These are phyloP conservation scores for Cataglyphis albicans DNA, from an alignment of 2,888 invertebrate genomes.

Conservation along the genomic window DNA sequence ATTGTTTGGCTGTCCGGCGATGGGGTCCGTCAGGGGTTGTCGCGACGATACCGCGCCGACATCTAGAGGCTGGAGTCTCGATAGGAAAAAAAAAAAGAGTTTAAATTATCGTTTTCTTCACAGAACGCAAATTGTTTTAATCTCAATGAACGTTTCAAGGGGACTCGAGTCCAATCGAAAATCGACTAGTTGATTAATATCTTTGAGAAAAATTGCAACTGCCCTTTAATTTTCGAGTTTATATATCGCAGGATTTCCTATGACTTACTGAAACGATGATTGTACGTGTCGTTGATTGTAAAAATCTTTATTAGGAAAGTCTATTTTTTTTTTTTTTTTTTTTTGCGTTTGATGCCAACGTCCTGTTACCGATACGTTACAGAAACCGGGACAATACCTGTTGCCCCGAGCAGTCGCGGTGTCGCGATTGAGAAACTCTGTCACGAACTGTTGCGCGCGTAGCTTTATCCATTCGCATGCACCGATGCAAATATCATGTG, in stretches of 20 bases:
- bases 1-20: slow-evolving; percentile 77
- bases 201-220: not conserved
- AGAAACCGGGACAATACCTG: slow-evolving; percentile 23
- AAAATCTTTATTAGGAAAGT: not conserved
- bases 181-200: not conserved
- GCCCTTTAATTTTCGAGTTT: not conserved
- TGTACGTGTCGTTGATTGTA: not conserved
- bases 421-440: slow-evolving; percentile 68
- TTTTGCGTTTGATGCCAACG: not conserved
- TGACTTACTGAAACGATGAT: not conserved
- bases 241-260: not conserved
- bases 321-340: not conserved
- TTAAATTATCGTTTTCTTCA: not conserved
- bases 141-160: not conserved
- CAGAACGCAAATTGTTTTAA: not conserved
- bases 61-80: slow-evolving; percentile 10
- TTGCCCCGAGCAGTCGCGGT: slow-evolving; percentile 16
- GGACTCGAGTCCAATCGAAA: not conserved
- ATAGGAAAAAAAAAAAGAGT: not conserved
- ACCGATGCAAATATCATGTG: slow-evolving; percentile 58
- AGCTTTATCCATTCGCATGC: slow-evolving; percentile 61
- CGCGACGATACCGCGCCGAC: slow-evolving; percentile 61
- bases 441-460: slow-evolving; percentile 38
- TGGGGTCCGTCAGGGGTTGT: slow-evolving; percentile 74
- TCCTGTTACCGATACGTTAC: slow-evolving; percentile 2